phyloP scores from a whole-genome alignment of 35 echinoderm and acorn worm genomes.

The Nesometra sesokonis region DNA sequence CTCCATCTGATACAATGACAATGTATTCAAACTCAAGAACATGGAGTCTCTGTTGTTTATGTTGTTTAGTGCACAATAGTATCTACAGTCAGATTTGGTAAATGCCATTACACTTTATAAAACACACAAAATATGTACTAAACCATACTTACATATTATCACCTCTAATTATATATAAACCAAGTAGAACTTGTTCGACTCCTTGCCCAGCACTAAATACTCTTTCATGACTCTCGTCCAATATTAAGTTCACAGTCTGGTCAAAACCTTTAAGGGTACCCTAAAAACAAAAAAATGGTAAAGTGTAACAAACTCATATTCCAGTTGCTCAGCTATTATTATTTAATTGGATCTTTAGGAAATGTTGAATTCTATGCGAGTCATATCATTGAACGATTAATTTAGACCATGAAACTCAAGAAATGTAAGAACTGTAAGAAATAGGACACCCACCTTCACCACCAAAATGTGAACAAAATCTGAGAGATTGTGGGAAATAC shows the following conservation, averaged over 20 bases:
- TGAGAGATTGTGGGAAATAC: too few species aligned
- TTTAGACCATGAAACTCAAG: background rate
- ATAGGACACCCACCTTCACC: too few species aligned
- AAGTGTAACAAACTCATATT: background rate
- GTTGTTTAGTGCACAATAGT: too few species aligned
- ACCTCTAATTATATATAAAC: constrained; percentile 94
- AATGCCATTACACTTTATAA: too few species aligned
- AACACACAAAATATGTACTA: too few species aligned
- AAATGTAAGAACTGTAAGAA: too few species aligned
- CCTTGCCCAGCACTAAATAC: constrained; percentile 70
- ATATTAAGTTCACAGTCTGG: constrained; percentile 87
- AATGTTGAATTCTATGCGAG: background rate
- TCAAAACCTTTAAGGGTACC: constrained; percentile 98
- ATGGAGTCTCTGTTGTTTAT: too few species aligned
- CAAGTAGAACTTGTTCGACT: constrained; percentile 82
- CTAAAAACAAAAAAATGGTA: constrained; percentile 13
- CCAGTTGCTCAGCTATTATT: background rate
- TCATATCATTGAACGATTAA: background rate
- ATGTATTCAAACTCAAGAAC: too few species aligned
- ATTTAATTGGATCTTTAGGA: background rate
- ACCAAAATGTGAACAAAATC: too few species aligned
- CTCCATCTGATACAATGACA: too few species aligned
- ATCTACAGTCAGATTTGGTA: too few species aligned
- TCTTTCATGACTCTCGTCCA: constrained; percentile 97
- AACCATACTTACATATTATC: constrained; percentile 88